phyloP scores from a whole-genome alignment of 2,113 vertebrate species.

The Leptosomus discolor region DNA sequence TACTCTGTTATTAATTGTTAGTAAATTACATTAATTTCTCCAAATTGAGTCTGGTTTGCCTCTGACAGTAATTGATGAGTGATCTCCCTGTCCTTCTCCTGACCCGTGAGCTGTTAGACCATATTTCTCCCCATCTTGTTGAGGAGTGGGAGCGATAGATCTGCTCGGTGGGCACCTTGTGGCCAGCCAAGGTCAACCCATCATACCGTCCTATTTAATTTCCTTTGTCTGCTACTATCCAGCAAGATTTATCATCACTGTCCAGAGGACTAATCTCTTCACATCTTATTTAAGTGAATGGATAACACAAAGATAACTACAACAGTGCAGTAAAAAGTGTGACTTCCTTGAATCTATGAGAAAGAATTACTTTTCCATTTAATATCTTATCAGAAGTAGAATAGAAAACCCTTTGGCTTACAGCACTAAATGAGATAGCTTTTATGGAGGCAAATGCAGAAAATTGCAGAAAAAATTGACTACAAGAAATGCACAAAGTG shows the following conservation, averaged over 20 bases:
- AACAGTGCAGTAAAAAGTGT: not conserved
- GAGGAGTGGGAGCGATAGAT: too few relatives aligned
- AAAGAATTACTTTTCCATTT: not conserved
- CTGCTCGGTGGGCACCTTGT: rapidly evolving
- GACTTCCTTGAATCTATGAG: not conserved
- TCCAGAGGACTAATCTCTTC: not conserved
- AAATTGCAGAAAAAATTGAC: not conserved
- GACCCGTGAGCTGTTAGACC: not conserved
- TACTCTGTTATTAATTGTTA: not conserved
- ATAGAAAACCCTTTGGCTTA: not conserved
- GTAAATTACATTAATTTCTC: not conserved
- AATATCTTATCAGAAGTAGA: not conserved
- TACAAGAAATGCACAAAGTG: not conserved
- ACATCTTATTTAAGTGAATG: not conserved
- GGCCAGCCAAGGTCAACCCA: not conserved
- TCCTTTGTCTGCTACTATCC: not conserved
- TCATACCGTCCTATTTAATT: not conserved
- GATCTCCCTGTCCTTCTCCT: not conserved
- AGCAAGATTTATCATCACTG: not conserved
- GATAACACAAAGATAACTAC: not conserved
- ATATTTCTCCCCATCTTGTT: not conserved
- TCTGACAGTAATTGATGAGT: not conserved
- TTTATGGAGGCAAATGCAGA: not conserved
- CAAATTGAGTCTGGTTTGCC: not conserved
- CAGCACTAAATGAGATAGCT: not conserved